Evolutionary conservation across 2,888 invertebrate genomes (phyloP).

Genomic region (Seira ritae): DNA sequence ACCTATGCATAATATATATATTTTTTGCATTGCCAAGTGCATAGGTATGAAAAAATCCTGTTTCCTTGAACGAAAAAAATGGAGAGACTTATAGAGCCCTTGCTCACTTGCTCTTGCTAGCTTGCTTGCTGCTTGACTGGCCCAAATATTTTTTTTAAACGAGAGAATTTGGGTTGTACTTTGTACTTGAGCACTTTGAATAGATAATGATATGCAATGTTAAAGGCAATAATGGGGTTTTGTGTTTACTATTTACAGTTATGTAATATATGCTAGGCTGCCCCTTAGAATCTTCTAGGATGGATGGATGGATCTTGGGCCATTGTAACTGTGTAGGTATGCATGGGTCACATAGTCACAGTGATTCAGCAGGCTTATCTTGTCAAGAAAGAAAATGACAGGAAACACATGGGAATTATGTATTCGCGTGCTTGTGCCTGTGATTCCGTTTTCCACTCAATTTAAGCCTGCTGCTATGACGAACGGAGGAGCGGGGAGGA

Average conservation of each 20-base stretch:
- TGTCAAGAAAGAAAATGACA: no score
- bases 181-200: neutral
- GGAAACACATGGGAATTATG: no score
- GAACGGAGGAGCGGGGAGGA: neutral
- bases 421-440: no score
- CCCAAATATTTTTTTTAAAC: conserved; percentile 45
- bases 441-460: no score
- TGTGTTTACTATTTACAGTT: neutral
- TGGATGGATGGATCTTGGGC: no score
- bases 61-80: conserved; percentile 46
- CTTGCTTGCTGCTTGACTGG: conserved; percentile 16
- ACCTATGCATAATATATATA: no score
- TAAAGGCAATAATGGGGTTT: neutral
- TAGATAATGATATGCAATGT: neutral
- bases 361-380: no score
- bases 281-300: no score
- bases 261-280: neutral
- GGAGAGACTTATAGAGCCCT: conserved; percentile 7
- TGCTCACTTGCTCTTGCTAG: neutral
- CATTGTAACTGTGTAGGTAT: no score
- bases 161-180: conserved; percentile 43
- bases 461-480: neutral
- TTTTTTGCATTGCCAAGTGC: no score
- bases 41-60: conserved; percentile 46
- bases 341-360: no score